These are phyloP conservation scores for Drosophila guanche DNA, from an alignment of 1,140 invertebrate species.

Conservation along the genomic window DNA sequence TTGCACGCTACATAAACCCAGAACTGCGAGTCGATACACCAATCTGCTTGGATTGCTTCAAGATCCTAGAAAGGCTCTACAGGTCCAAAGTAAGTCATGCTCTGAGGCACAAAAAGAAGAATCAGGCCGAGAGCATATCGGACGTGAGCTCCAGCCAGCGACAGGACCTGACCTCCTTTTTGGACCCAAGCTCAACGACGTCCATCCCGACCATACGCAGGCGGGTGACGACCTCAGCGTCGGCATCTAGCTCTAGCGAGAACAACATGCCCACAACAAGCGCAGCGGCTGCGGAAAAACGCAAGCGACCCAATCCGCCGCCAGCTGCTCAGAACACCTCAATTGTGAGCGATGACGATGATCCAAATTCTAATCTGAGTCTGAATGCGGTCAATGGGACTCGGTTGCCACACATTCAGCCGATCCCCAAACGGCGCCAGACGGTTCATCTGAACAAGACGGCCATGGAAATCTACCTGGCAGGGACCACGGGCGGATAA, in stretches of 20 bases:
- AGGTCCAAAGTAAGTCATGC: constrained; percentile 20
- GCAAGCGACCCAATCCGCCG: not conserved
- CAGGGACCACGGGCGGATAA: constrained; percentile 62
- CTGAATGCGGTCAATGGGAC: constrained; percentile 70
- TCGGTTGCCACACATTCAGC: constrained; percentile 58
- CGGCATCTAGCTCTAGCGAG: not conserved
- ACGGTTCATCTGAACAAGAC: constrained; percentile 23
- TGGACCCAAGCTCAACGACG: too few relatives aligned
- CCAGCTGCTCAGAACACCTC: not conserved
- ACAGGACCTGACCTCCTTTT: not conserved
- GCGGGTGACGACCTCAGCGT: not conserved
- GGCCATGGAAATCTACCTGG: constrained; percentile 61
- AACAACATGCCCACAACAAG: constrained; percentile 1
- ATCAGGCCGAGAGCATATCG: constrained; percentile 14
- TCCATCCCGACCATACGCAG: not conserved
- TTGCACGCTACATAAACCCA: constrained; percentile 24
- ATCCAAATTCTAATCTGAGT: constrained; percentile 41
- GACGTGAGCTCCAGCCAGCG: constrained; percentile 49
- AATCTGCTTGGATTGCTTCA: constrained; percentile 29
- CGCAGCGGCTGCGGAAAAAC: not conserved
- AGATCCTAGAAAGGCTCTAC: constrained; percentile 18
- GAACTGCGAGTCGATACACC: constrained; percentile 23
- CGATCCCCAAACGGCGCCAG: constrained; percentile 55
- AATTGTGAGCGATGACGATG: constrained; percentile 43
- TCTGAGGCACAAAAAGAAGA: not conserved